phyloP scores from a whole-genome alignment of 1,140 invertebrate species.

The Parapsyche elsis region DNA sequence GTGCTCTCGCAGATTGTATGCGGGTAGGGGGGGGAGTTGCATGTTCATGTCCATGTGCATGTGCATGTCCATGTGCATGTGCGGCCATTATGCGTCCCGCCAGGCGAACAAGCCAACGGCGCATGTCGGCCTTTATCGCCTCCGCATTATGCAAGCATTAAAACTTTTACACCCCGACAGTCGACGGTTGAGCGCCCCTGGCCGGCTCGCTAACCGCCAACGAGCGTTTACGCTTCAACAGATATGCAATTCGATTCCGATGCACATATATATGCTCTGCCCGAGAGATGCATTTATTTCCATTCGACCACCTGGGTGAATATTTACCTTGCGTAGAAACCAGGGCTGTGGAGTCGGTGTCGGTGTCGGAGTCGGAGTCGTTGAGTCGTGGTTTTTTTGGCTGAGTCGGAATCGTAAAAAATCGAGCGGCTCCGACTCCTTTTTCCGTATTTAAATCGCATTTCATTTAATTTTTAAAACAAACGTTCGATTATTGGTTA shows the following conservation, averaged over 20 bases:
- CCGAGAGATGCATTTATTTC: no score
- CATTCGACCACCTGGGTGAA: no score
- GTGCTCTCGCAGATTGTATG: background rate
- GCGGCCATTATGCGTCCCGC: slow-evolving; percentile 35
- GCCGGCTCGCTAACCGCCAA: background rate
- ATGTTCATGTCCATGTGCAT: background rate
- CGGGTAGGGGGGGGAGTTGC: background rate
- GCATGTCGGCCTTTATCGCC: slow-evolving; percentile 36
- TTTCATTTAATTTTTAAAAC: no score
- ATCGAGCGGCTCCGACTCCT: no score
- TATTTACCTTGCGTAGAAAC: no score
- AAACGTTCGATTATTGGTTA: no score
- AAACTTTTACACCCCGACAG: background rate
- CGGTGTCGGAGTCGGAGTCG: no score
- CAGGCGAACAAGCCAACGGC: slow-evolving; percentile 32
- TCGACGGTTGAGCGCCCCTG: background rate
- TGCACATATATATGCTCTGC: background rate
- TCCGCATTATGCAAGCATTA: slow-evolving; percentile 28
- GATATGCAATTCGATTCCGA: background rate
- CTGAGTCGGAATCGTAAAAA: no score
- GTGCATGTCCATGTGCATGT: background rate
- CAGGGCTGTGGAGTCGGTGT: no score
- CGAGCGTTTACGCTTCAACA: background rate
- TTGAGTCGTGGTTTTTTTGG: no score
- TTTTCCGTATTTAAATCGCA: no score